Conservation (phyloP, 2,888 invertebrate genomes). For the Cacoxenus indagator region DNA sequence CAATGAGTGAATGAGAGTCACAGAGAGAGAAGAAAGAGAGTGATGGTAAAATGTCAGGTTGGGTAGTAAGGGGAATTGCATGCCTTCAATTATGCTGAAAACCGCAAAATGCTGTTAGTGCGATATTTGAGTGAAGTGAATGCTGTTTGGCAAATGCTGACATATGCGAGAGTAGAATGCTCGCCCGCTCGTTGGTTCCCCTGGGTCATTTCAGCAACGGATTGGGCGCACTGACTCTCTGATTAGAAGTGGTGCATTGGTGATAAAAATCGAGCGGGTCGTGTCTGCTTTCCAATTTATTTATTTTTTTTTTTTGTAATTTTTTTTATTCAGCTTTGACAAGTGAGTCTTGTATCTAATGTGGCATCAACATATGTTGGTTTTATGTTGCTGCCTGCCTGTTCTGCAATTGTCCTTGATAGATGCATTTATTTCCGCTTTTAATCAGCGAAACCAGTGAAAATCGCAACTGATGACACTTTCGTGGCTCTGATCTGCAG, state of each 20-base stretch:
- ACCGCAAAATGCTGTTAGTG: constrained; percentile 66
- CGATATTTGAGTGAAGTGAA: constrained; percentile 44
- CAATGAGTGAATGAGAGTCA: not conserved
- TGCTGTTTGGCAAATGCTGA: constrained; percentile 60
- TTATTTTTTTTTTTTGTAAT: constrained; percentile 36
- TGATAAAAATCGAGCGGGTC: constrained; percentile 37
- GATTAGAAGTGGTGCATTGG: constrained; percentile 63
- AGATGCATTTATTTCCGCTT: not conserved
- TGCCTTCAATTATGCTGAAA: constrained; percentile 65
- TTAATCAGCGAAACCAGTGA: not conserved
- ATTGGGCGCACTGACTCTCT: constrained; percentile 56
- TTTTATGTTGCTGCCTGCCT: constrained; percentile 27
- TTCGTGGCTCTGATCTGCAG: constrained; percentile 21
- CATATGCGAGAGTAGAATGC: constrained; percentile 67
- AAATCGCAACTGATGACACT: constrained; percentile 21
- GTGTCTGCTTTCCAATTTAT: constrained; percentile 11
- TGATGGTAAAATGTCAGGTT: constrained; percentile 40
- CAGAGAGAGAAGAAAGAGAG: not conserved
- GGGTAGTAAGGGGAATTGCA: constrained; percentile 33
- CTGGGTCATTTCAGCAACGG: constrained; percentile 33
- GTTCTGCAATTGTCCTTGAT: not conserved
- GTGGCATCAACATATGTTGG: constrained; percentile 71
- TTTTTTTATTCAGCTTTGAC: constrained; percentile 51
- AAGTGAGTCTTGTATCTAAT: constrained; percentile 70
- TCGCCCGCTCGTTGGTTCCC: constrained; percentile 31